Percentiles rank a stretch among this genome's conserved stretches.
Conservation (phyloP, 2,888 invertebrate genomes). For the Crepidodera aurea region DNA sequence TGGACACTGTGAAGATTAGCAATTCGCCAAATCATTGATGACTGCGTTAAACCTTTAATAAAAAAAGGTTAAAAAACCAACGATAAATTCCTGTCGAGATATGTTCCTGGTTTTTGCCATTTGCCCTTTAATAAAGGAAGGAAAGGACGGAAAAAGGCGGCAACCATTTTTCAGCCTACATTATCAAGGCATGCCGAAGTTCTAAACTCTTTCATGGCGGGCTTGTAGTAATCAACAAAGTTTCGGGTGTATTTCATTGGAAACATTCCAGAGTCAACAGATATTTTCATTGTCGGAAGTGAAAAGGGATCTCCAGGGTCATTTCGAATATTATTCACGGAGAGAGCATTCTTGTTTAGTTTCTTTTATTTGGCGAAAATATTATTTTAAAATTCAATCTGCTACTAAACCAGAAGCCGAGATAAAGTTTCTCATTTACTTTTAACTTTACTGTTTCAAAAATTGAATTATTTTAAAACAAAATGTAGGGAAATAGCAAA, state of each 20-base stretch:
- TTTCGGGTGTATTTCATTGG: conserved; percentile 36
- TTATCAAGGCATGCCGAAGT: conserved; percentile 27
- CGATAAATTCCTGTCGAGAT: conserved; percentile 18
- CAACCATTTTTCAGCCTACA: conserved; percentile 34
- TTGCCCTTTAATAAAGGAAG: conserved; percentile 18
- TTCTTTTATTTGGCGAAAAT: no score
- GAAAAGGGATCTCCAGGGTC: neutral
- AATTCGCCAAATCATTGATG: no score
- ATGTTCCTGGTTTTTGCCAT: conserved; percentile 20
- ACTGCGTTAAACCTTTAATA: neutral
- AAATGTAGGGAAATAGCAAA: no score
- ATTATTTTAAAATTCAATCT: no score
- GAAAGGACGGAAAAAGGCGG: neutral
- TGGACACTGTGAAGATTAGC: no score
- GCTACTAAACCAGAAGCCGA: no score
- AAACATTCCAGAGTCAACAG: conserved; percentile 30
- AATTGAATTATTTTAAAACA: no score
- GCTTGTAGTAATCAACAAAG: conserved; percentile 36
- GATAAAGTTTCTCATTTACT: no score
- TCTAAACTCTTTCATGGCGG: conserved; percentile 22
- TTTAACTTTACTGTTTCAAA: no score
- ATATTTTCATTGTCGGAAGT: conserved; percentile 20
- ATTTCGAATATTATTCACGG: no score
- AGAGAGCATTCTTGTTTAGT: no score
- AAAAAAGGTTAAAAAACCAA: conserved; percentile 1